Conservation (phyloP, 1,140 invertebrate genomes). For the Listronotus oregonensis region DNA sequence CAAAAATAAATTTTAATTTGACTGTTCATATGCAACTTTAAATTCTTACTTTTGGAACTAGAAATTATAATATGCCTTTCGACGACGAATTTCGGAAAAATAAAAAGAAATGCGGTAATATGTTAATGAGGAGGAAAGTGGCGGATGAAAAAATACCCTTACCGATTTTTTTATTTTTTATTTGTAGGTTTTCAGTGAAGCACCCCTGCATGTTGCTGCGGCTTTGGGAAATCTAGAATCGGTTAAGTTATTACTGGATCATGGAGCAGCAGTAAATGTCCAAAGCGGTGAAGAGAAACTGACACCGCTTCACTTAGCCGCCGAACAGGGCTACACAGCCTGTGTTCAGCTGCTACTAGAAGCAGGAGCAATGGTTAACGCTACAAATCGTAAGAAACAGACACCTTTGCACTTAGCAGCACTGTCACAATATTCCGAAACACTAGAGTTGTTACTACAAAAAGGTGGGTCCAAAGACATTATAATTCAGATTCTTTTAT, state of each 20-base stretch:
- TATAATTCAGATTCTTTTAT: too few relatives aligned
- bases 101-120: too few relatives aligned
- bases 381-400: slow-evolving; percentile 72
- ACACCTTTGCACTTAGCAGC: slow-evolving; percentile 79
- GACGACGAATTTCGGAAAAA: too few relatives aligned
- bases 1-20: too few relatives aligned
- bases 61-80: too few relatives aligned
- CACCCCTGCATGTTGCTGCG: slow-evolving; percentile 81
- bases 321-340: slow-evolving; percentile 77
- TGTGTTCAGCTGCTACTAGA: slow-evolving; percentile 74
- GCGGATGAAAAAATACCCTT: neutral
- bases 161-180: neutral
- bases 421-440: slow-evolving; percentile 74
- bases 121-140: too few relatives aligned
- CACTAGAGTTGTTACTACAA: slow-evolving; percentile 69
- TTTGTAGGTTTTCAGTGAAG: slow-evolving; percentile 75
- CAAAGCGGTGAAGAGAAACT: slow-evolving; percentile 69
- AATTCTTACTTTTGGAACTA: too few relatives aligned
- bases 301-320: slow-evolving; percentile 80
- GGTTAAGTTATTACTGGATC: slow-evolving; percentile 69
- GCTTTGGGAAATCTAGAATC: slow-evolving; percentile 71
- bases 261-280: slow-evolving; percentile 77
- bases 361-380: slow-evolving; percentile 70
- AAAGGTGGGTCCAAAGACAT: slow-evolving; percentile 43
- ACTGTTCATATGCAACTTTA: too few relatives aligned